Evolutionary conservation across 1,140 invertebrate species (phyloP).

Genomic region (Drosophila sechellia): DNA sequence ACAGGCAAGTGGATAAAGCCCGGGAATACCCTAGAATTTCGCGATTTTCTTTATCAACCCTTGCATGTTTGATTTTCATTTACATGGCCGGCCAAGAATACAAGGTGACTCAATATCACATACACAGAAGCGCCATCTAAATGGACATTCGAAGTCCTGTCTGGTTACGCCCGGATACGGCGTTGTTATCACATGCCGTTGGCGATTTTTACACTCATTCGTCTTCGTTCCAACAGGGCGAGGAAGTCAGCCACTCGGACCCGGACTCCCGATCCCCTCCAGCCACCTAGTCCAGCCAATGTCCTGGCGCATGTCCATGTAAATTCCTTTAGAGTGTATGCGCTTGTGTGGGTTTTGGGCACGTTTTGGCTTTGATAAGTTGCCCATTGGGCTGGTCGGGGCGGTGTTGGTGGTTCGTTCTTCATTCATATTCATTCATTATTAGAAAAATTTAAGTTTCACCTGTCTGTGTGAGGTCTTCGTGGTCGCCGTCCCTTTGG

Average conservation of each 20-base stretch:
- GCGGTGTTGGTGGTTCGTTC: slow-evolving; percentile 13
- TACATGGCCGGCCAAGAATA: slow-evolving; percentile 80
- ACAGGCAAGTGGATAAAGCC: slow-evolving; percentile 7
- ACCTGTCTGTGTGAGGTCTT: slow-evolving; percentile 18
- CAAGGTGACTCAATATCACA: slow-evolving; percentile 75
- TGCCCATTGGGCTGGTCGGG: slow-evolving; percentile 51
- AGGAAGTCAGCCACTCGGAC: slow-evolving; percentile 61
- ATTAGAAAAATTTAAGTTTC: slow-evolving; percentile 77
- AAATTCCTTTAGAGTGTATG: slow-evolving; percentile 56
- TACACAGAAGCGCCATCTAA: slow-evolving; percentile 45
- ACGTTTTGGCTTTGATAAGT: slow-evolving; percentile 82
- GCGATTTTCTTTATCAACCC: slow-evolving; percentile 84
- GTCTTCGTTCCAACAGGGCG: slow-evolving; percentile 80
- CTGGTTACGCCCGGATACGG: slow-evolving; percentile 51
- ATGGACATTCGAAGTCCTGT: slow-evolving; percentile 79
- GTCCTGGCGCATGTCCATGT: slow-evolving; percentile 48
- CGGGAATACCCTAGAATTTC: slow-evolving; percentile 55
- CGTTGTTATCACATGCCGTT: slow-evolving; percentile 80
- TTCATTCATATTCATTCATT: slow-evolving; percentile 83
- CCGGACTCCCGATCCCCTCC: not conserved
- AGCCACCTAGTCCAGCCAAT: too few species aligned
- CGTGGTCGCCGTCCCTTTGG: slow-evolving; percentile 38
- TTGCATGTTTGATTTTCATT: slow-evolving; percentile 85
- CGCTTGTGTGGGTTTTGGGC: slow-evolving; percentile 71
- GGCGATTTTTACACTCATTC: slow-evolving; percentile 81